A percentile compares a stretch with the other conserved stretches of the same genome.
These are phyloP conservation scores for Diogma glabrata DNA, from an alignment of 2,888 invertebrate species.

Conservation along the genomic window DNA sequence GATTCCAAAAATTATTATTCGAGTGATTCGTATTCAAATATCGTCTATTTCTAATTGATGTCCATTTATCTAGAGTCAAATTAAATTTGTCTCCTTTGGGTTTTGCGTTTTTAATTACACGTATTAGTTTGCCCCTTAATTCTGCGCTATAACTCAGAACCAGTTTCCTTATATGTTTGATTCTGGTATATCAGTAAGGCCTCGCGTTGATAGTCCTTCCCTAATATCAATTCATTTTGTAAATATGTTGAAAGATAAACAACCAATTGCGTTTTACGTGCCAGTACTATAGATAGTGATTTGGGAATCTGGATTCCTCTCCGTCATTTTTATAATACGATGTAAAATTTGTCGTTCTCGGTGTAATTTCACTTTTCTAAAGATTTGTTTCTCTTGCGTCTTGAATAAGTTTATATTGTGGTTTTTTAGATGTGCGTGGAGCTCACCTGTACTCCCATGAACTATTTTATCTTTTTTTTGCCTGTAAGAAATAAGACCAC, in stretches of 20 bases:
- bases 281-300: too few species aligned
- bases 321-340: neutral
- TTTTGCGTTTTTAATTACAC: neutral
- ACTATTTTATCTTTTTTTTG: neutral
- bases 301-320: neutral
- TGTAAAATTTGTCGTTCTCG: too few species aligned
- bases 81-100: neutral
- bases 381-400: too few species aligned
- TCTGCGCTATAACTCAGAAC: neutral
- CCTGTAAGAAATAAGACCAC: neutral
- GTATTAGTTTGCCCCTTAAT: neutral
- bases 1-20: neutral
- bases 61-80: neutral
- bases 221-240: neutral
- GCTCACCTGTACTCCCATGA: too few species aligned
- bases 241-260: constrained; percentile 3
- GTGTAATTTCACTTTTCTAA: too few species aligned
- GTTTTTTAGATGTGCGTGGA: too few species aligned
- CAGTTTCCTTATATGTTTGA: neutral
- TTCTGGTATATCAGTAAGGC: neutral
- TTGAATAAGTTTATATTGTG: too few species aligned
- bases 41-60: neutral
- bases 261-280: neutral
- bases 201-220: neutral
- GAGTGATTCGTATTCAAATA: neutral